Conservation (phyloP, 2,888 invertebrate species). For the Folsomia manolachei region DNA sequence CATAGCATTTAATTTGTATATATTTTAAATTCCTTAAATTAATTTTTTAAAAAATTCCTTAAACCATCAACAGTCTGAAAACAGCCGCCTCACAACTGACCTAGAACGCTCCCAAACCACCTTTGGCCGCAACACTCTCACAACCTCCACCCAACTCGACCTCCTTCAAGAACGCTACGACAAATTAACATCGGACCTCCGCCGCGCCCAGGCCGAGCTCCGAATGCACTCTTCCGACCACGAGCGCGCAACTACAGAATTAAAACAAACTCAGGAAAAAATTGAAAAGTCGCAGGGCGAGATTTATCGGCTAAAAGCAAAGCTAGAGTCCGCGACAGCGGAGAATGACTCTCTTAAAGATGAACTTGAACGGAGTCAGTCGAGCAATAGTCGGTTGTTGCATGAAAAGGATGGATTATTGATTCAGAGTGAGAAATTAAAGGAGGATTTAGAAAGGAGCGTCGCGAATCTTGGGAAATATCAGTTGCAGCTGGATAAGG, state of each 20-base stretch:
- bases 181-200: conserved; percentile 76
- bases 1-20: too few relatives aligned
- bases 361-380: conserved; percentile 83
- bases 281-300: conserved; percentile 92
- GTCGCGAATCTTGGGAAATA: conserved; percentile 87
- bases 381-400: conserved; percentile 77
- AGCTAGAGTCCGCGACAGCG: conserved; percentile 90
- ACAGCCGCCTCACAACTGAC: conserved; percentile 68
- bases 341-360: conserved; percentile 90
- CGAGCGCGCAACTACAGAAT: conserved; percentile 78
- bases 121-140: conserved; percentile 76
- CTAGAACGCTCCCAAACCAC: conserved; percentile 78
- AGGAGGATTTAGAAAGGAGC: conserved; percentile 83
- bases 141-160: conserved; percentile 63
- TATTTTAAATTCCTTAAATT: too few relatives aligned
- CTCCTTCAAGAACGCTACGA: conserved; percentile 68
- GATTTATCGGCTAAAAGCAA: conserved; percentile 88
- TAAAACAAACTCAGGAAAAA: conserved; percentile 83
- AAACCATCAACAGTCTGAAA: too few relatives aligned
- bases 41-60: too few relatives aligned
- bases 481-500: conserved; percentile 85
- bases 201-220: conserved; percentile 83
- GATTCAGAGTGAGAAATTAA: conserved; percentile 77
- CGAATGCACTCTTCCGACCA: conserved; percentile 69
- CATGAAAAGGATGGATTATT: conserved; percentile 83